A percentile compares a stretch with the other conserved stretches of the same genome.
These are phyloP conservation scores for Petaurus breviceps DNA, from an alignment of 2,113 vertebrate genomes.

Conservation along the genomic window DNA sequence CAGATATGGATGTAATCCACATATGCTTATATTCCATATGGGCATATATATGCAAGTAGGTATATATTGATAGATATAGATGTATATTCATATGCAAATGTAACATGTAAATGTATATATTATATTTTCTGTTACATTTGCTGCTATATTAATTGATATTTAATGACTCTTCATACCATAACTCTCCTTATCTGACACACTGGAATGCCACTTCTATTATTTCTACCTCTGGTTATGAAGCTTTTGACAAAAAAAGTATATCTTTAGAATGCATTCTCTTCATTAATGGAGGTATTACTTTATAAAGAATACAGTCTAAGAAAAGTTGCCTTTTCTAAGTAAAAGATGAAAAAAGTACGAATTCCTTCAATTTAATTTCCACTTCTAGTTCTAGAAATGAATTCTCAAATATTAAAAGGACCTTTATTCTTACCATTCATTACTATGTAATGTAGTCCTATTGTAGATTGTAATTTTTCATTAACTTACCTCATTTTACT, in stretches of 20 bases:
- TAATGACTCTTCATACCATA: not conserved
- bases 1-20: no score
- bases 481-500: not conserved
- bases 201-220: not conserved
- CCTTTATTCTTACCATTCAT: not conserved
- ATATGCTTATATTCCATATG: no score
- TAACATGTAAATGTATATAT: not conserved
- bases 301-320: not conserved
- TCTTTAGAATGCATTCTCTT: not conserved
- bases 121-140: not conserved
- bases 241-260: not conserved
- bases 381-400: not conserved
- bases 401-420: slow-evolving; percentile 1
- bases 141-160: not conserved
- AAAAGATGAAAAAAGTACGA: not conserved
- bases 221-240: not conserved
- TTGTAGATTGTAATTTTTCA: not conserved
- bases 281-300: not conserved
- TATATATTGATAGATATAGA: not conserved
- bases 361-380: not conserved
- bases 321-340: not conserved
- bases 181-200: not conserved
- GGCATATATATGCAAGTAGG: not conserved
- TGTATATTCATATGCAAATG: not conserved
- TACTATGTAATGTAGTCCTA: not conserved